Evolutionary conservation across 2,888 invertebrate species (phyloP).

Genomic region (Pherbina coryleti): DNA sequence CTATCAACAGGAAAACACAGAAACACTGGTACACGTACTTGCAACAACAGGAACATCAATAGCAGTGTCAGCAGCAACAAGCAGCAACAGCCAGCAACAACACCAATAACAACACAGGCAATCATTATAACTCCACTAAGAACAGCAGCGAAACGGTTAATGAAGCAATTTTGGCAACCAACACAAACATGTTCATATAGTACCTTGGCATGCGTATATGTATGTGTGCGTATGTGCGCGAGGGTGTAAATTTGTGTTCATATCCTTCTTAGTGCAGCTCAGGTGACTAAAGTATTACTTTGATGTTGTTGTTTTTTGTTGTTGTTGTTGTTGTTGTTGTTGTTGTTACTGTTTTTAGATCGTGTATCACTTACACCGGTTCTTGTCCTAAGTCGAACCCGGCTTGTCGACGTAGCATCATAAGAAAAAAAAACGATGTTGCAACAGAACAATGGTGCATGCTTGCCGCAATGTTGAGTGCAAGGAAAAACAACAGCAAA

Average conservation of each 20-base stretch:
- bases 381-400: too few relatives aligned
- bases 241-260: not conserved
- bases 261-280: not conserved
- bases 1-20: too few relatives aligned
- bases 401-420: not conserved
- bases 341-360: not conserved
- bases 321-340: not conserved
- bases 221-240: not conserved
- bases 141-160: not conserved
- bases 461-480: not conserved
- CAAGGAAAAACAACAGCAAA: not conserved
- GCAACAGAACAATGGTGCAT: not conserved
- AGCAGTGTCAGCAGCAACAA: not conserved
- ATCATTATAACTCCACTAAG: not conserved
- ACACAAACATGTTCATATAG: not conserved
- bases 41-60: not conserved
- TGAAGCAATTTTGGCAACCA: constrained; percentile 1
- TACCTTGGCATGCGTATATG: not conserved
- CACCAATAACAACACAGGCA: not conserved
- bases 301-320: too few relatives aligned
- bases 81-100: not conserved
- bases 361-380: too few relatives aligned
- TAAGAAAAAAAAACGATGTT: not conserved
- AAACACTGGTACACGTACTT: not conserved
- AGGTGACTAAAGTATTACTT: not conserved